Percentiles rank a stretch among this genome's conserved stretches.
phyloP scores from a whole-genome alignment of 2,797 vertebrate genomes.

The Spheniscus humboldti region DNA sequence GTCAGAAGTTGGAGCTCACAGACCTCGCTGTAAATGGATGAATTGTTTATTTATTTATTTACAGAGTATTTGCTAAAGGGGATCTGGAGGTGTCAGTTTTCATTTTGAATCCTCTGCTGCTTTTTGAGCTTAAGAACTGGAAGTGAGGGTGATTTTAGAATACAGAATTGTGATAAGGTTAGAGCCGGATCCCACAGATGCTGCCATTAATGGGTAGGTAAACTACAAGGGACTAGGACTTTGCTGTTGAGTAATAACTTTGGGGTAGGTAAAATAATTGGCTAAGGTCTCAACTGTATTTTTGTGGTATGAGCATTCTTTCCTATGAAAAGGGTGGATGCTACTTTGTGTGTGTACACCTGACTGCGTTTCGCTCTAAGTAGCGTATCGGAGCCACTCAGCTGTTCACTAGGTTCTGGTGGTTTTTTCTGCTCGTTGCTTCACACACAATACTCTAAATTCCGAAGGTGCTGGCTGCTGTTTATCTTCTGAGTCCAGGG shows the following conservation, averaged over 20 bases:
- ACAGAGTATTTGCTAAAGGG: background rate
- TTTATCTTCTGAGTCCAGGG: background rate
- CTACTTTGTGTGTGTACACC: accelerated
- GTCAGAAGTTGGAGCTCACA: background rate
- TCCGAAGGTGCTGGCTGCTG: too few species aligned
- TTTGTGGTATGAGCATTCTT: background rate
- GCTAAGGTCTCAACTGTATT: background rate
- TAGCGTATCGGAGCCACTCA: background rate
- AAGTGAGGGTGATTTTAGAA: background rate
- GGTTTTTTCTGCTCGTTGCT: too few species aligned
- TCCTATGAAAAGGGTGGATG: background rate
- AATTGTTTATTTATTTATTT: background rate
- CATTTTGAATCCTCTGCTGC: background rate
- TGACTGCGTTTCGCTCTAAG: background rate
- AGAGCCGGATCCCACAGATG: too few species aligned
- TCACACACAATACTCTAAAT: background rate
- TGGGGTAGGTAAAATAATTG: background rate
- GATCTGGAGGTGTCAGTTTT: background rate
- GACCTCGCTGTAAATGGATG: background rate
- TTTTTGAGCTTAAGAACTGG: background rate
- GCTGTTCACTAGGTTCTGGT: background rate
- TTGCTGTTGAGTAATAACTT: too few species aligned
- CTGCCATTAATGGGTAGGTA: background rate
- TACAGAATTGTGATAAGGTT: too few species aligned
- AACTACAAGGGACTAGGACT: background rate